phyloP scores from a whole-genome alignment of 2,888 invertebrate genomes.

The Xestia xanthographa region DNA sequence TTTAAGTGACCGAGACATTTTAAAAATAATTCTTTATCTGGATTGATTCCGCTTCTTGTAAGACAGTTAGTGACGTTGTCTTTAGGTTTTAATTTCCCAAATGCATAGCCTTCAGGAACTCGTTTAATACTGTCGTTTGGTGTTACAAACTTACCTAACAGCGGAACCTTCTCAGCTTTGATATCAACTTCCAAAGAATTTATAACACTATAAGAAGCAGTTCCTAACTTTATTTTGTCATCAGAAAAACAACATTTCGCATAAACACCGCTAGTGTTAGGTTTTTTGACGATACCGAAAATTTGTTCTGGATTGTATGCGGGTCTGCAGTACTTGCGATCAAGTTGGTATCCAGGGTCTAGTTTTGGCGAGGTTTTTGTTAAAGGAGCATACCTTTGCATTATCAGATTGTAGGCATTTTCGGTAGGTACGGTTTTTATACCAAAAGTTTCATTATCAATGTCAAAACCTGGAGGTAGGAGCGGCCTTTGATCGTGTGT shows the following conservation, averaged over 20 bases:
- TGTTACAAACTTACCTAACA: conserved; percentile 74
- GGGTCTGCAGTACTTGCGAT: conserved; percentile 72
- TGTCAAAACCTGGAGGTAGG: conserved; percentile 32
- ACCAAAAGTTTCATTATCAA: conserved; percentile 63
- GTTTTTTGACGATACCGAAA: conserved; percentile 76
- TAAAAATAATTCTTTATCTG: conserved; percentile 75
- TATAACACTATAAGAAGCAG: conserved; percentile 66
- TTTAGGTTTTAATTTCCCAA: conserved; percentile 77
- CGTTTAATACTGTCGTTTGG: conserved; percentile 83
- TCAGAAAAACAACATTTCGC: conserved; percentile 74
- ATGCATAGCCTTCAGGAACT: conserved; percentile 81
- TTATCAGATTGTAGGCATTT: conserved; percentile 69
- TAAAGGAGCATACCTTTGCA: conserved; percentile 66
- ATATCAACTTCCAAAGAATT: conserved; percentile 77
- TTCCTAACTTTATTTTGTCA: conserved; percentile 71
- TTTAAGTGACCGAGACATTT: conserved; percentile 82
- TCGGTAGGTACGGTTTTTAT: conserved; percentile 55
- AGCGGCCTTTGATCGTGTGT: conserved; percentile 3
- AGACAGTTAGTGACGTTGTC: conserved; percentile 79
- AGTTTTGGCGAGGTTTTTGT: conserved; percentile 63
- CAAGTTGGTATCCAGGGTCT: conserved; percentile 55
- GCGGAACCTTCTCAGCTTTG: conserved; percentile 63
- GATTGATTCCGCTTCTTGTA: conserved; percentile 67
- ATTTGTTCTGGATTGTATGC: conserved; percentile 76
- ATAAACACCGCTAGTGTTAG: conserved; percentile 77